phyloP scores from a whole-genome alignment of 2,888 invertebrate genomes.

The Polydrusus cervinus region DNA sequence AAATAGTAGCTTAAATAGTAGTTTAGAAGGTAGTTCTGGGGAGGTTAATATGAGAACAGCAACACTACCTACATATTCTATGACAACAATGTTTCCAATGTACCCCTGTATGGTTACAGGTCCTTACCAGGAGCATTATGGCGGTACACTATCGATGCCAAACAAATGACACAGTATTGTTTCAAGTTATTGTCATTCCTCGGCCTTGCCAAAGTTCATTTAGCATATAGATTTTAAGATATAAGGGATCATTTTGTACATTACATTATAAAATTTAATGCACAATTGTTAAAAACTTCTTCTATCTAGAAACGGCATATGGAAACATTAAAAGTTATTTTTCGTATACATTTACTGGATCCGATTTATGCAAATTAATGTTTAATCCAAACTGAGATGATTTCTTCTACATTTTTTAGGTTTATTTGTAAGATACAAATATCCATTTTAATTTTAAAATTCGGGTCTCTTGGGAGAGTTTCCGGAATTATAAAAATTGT shows the following conservation, averaged over 20 bases:
- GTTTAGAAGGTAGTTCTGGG: conserved; percentile 63
- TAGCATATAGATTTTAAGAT: conserved; percentile 35
- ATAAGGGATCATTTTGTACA: conserved; percentile 35
- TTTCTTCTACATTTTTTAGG: too few relatives aligned
- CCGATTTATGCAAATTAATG: not conserved
- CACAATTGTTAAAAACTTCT: conserved; percentile 35
- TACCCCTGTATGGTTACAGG: conserved; percentile 90
- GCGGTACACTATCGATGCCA: conserved; percentile 47
- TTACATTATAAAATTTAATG: conserved; percentile 40
- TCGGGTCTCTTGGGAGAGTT: too few relatives aligned
- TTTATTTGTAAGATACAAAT: too few relatives aligned
- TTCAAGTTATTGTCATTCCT: conserved; percentile 50
- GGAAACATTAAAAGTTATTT: conserved; percentile 18
- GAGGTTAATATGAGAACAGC: conserved; percentile 73
- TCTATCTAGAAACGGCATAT: conserved; percentile 13
- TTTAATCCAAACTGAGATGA: not conserved
- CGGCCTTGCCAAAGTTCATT: conserved; percentile 45
- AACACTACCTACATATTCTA: conserved; percentile 86
- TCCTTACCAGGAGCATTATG: conserved; percentile 77
- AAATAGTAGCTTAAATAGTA: conserved; percentile 38
- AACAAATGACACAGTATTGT: conserved; percentile 43
- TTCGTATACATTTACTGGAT: not conserved
- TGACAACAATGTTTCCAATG: conserved; percentile 91
- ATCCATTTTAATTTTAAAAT: too few relatives aligned
- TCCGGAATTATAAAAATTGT: too few relatives aligned